A percentile compares a stretch with the other conserved stretches of the same genome.
Evolutionary conservation across 1,140 invertebrate species (phyloP).

Genomic region (Brachionus rubens): DNA sequence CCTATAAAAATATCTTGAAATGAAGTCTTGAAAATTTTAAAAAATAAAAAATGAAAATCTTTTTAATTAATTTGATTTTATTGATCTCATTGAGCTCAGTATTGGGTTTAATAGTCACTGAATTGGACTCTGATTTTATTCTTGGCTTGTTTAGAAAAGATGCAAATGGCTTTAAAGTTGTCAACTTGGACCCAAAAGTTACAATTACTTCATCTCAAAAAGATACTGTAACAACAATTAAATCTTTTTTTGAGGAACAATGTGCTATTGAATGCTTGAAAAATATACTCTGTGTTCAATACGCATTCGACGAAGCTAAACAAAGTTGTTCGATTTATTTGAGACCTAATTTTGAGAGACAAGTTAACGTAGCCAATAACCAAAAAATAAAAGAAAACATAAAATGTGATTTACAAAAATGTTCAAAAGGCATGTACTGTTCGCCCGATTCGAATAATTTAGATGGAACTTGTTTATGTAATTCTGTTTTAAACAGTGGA

Average conservation of each 20-base stretch:
- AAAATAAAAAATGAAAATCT: background rate
- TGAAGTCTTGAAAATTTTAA: background rate
- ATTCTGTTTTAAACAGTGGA: background rate
- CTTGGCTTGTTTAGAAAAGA: background rate
- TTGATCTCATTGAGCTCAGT: background rate
- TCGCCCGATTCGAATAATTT: background rate
- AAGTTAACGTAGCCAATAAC: background rate
- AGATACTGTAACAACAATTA: background rate
- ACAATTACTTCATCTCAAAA: background rate
- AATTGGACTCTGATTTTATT: constrained; percentile 4
- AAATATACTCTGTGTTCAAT: constrained; percentile 8
- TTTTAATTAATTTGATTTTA: background rate
- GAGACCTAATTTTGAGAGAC: constrained; percentile 11
- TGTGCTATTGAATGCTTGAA: constrained; percentile 44
- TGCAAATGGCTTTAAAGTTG: background rate
- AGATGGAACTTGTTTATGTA: constrained; percentile 15
- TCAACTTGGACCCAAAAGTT: constrained; percentile 5
- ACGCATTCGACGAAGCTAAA: background rate
- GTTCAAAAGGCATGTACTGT: constrained; percentile 8
- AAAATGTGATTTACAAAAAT: constrained; percentile 6
- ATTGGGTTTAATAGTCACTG: background rate
- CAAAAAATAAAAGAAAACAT: constrained; percentile 24
- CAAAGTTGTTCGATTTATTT: background rate
- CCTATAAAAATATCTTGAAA: background rate
- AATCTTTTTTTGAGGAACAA: constrained; percentile 39